Evolutionary conservation across 2,113 vertebrate genomes (phyloP).

Genomic region (Collichthys lucidus): DNA sequence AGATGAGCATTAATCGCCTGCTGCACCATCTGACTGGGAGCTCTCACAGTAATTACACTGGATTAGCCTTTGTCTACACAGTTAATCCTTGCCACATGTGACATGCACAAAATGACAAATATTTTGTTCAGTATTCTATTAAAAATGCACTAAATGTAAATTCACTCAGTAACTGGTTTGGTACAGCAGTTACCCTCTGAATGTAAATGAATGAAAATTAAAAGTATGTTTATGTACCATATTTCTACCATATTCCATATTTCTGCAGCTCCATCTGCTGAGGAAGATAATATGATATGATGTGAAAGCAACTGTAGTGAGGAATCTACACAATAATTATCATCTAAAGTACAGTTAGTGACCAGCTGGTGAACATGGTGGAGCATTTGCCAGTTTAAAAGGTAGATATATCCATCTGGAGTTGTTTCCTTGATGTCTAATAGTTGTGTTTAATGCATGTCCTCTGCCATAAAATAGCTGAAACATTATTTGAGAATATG

Average conservation of each 20-base stretch:
- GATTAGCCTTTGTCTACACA: constrained; percentile 65
- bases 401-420: no score
- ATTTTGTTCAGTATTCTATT: constrained; percentile 10
- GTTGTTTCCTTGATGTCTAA: no score
- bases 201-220: background rate
- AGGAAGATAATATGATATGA: background rate
- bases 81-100: constrained; percentile 58
- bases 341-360: background rate
- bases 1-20: constrained; percentile 39
- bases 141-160: background rate
- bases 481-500: no score
- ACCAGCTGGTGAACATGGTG: no score
- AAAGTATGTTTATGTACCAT: background rate
- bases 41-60: constrained; percentile 67
- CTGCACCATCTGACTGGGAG: constrained; percentile 49
- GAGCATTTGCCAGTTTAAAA: no score
- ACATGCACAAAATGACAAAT: constrained; percentile 36
- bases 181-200: background rate
- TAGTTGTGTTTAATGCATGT: no score
- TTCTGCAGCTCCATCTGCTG: background rate
- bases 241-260: background rate
- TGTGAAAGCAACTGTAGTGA: background rate
- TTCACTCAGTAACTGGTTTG: background rate
- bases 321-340: background rate
- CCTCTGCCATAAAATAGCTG: no score